Conservation (phyloP, 2,888 invertebrate genomes). For the Andrena minutula region DNA sequence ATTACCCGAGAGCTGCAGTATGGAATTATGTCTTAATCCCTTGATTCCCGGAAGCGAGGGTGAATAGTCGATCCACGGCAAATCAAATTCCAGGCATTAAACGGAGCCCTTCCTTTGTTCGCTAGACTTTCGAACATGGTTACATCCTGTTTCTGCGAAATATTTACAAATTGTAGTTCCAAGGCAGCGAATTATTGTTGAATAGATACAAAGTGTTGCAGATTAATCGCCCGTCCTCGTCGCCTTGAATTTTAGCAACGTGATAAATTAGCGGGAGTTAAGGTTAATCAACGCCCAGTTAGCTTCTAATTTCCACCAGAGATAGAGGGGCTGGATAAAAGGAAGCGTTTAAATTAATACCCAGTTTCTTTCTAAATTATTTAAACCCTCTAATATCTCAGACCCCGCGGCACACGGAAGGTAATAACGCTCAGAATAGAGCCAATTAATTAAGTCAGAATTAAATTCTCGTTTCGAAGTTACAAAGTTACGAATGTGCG, state of each 20-base stretch:
- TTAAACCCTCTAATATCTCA: slow-evolving; percentile 8
- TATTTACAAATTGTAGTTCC: background rate
- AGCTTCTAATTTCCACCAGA: slow-evolving; percentile 31
- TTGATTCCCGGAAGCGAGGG: slow-evolving; percentile 20
- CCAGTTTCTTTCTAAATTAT: slow-evolving; percentile 24
- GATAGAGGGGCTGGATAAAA: background rate
- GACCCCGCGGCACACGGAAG: too few species aligned
- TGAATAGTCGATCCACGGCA: slow-evolving; percentile 3
- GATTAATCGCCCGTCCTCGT: background rate
- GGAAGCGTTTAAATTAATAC: slow-evolving; percentile 19
- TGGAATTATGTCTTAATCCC: slow-evolving; percentile 37
- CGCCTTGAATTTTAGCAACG: background rate
- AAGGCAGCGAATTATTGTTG: background rate
- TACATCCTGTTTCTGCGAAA: too few species aligned
- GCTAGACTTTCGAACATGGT: slow-evolving; percentile 1
- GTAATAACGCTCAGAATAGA: background rate
- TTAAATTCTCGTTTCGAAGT: background rate
- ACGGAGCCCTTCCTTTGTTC: background rate
- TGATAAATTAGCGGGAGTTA: background rate
- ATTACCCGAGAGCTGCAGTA: background rate
- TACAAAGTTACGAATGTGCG: background rate
- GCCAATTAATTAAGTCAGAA: slow-evolving; percentile 24
- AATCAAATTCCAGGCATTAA: slow-evolving; percentile 27
- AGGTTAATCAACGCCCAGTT: slow-evolving; percentile 24
- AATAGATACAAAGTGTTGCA: background rate